These are phyloP conservation scores for Helicorthomorpha holstii DNA, from an alignment of 1,140 invertebrate genomes.

Conservation along the genomic window DNA sequence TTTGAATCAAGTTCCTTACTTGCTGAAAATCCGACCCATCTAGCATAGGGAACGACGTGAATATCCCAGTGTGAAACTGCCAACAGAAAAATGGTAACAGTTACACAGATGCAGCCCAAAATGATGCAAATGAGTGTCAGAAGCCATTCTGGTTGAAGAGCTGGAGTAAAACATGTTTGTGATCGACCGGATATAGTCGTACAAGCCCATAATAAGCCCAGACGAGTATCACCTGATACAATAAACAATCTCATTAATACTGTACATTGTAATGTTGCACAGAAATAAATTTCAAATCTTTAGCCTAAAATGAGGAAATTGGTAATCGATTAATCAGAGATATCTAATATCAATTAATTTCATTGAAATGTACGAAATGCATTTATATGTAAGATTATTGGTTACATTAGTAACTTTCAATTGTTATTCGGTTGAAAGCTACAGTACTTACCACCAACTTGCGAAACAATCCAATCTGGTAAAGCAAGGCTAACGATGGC, in stretches of 20 bases:
- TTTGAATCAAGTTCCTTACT: conserved; percentile 57
- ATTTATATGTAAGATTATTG: too few relatives aligned
- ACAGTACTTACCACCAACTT: conserved; percentile 66
- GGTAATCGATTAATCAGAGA: too few relatives aligned
- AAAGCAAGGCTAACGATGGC: conserved; percentile 80
- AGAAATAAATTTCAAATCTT: too few relatives aligned
- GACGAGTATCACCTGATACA: conserved; percentile 52
- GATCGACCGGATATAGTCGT: conserved; percentile 76
- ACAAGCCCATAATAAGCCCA: conserved; percentile 86
- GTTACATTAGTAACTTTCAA: too few relatives aligned
- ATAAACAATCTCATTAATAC: too few relatives aligned
- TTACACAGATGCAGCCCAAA: conserved; percentile 79
- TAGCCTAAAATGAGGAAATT: too few relatives aligned
- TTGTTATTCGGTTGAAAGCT: too few relatives aligned
- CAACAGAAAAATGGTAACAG: conserved; percentile 71
- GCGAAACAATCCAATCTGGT: conserved; percentile 91
- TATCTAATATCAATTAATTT: too few relatives aligned
- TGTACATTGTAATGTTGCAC: too few relatives aligned
- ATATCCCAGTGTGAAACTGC: conserved; percentile 77
- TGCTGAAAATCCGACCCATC: conserved; percentile 89
- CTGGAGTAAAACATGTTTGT: conserved; percentile 70
- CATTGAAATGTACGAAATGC: too few relatives aligned
- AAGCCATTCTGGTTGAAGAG: conserved; percentile 73
- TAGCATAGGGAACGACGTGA: conserved; percentile 73
- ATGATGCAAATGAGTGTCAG: conserved; percentile 79